A percentile compares a stretch with the other conserved stretches of the same genome.
phyloP scores from a whole-genome alignment of 2,113 vertebrate species.

The Cebus imitator region DNA sequence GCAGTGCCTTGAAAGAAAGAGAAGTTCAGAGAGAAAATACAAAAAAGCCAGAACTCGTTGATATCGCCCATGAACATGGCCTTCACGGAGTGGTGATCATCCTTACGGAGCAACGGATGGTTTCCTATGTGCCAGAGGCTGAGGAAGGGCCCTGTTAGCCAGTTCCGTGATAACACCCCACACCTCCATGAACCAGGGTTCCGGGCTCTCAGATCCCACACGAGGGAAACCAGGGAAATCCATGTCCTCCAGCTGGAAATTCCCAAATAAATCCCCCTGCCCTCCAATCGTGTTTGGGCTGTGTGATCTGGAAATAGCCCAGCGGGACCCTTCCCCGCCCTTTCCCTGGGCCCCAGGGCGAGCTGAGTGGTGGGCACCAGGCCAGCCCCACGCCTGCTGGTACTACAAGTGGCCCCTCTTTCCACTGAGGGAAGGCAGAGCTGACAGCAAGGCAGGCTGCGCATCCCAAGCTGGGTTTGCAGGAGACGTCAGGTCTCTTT shows the following conservation, averaged over 20 bases:
- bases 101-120: rapidly evolving
- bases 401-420: background rate
- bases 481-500: background rate
- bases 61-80: rapidly evolving
- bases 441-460: background rate
- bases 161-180: rapidly evolving
- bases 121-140: background rate
- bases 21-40: background rate
- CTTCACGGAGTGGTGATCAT: rapidly evolving
- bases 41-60: rapidly evolving
- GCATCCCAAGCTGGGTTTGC: rapidly evolving
- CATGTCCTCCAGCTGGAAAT: background rate
- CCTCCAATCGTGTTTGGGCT: background rate
- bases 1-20: background rate
- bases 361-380: background rate
- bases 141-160: rapidly evolving
- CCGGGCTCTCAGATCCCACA: background rate
- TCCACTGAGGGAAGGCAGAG: rapidly evolving
- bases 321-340: rapidly evolving
- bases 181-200: rapidly evolving
- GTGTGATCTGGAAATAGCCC: background rate
- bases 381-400: background rate
- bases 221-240: background rate
- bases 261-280: background rate
- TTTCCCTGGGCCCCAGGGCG: background rate